Evolutionary conservation across 2,888 invertebrate species (phyloP), one percentile per base, ranked within the genome.

Genomic region (Tribolium freemani): DNA sequence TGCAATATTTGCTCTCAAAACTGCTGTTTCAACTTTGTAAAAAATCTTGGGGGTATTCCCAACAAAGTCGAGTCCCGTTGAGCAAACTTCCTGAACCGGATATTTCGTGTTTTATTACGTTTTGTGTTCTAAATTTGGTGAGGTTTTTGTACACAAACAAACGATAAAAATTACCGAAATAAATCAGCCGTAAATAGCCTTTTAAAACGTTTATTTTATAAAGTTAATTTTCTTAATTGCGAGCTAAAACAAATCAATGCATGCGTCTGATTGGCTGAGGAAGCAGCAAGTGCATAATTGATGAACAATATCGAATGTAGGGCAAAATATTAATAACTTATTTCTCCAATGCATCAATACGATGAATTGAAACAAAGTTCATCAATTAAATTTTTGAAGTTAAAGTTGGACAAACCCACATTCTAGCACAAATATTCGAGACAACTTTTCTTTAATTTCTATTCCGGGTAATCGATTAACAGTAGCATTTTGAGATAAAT

Each of bases 1-100:
- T 56, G 56, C 13, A 56, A 56, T 56, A 56, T 26, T 26, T 26
- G 26, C 26, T 26, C 26, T 26, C 26, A 26, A 26, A 26, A 26
- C 54, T 45, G n/a, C 16, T 30, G 31, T 20, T 46, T n/a, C 6
- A 31, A 57, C 44, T 57, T 16, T 44, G 5, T 3, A n/a, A 26
- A 38, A 11, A 44, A 38, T 44, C 16, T 11, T 44, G 9, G 11
- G 38, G 57, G 26, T 26, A n/a, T 57, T 57, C 20, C 57, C 38
- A n/a, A n/a, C n/a, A n/a, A n/a, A 60, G 60, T 51, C 6, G 38
- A 56, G 54, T 38, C 21, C 51, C 54, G 54, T 56, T 69, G 26
- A 60, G 48, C 30, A 69, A 69, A 69, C 68, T 69, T 69, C 68
- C 68, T 67, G 26, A 16, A 38, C 68, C 68, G 58, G 68, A 69